Evolutionary conservation across 2,888 invertebrate species (phyloP), one percentile per base, ranked within the genome.

Genomic region (Thereva unica): DNA sequence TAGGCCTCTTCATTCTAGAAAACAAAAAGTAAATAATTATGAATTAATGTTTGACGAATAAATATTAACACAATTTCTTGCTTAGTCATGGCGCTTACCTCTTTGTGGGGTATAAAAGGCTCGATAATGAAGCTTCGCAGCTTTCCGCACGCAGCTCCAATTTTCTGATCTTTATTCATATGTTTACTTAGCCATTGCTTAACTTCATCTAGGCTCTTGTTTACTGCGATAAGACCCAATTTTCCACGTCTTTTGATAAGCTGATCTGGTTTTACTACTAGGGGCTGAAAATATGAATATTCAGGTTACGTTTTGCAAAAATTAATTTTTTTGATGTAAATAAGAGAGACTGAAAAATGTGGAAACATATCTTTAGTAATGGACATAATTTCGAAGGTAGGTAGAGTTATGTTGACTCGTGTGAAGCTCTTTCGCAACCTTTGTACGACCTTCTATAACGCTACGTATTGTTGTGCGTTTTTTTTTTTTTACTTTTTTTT

Each of bases 191-290:
- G 86, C 97, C 98, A 99, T 79, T 88, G 81, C 75, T 93, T 86
- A 12, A 93, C 93, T 35, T 89, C 88, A 0, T 85, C 84, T 5
- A 92, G 85, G 69, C 89, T 87, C 74, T 91, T 91, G 79, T 97
- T 97, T 5, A 98, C 96, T 73, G 96, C 94, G 72, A 99, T 97
- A 61, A 99, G 84, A 0, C 98, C 97, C 66, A 99, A 86, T 82
- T 99, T 99, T 65, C 99, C 99, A 66, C 99, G 89, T 38, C 99
- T 86, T 80, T 99, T 99, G 78, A 99, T 99, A 81, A 99, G 84
- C 84, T 99, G 99, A 82, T 99, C 99, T 0, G 98, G 98, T 78
- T 99, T 99, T n/a, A 95, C 97, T 4, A 99, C 98, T 72, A 98
- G 84, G 82, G 91, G 88, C 92, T 93, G 83, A 41, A 79, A 78